Evolutionary conservation across 2,113 vertebrate species (phyloP).

Genomic region (Artemisiospiza belli): DNA sequence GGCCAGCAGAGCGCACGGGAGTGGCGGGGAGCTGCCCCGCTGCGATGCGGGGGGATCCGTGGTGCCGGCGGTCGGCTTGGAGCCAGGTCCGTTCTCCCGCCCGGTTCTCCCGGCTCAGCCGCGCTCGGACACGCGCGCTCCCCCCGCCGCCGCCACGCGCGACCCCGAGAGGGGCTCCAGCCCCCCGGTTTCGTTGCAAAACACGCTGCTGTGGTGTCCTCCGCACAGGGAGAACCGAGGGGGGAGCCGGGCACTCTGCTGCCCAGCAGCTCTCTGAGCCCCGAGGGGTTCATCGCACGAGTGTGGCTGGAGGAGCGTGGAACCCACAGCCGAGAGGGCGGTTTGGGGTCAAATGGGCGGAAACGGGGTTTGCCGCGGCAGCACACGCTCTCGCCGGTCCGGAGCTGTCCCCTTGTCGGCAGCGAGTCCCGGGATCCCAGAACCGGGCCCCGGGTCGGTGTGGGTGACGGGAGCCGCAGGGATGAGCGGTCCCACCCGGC

Average conservation of each 20-base stretch:
- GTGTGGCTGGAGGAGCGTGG: background rate
- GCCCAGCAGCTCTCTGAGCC: background rate
- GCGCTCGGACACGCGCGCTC: background rate
- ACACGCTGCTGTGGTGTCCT: background rate
- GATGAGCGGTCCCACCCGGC: background rate
- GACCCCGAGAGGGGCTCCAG: background rate
- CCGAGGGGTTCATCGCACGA: background rate
- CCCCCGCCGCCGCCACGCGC: background rate
- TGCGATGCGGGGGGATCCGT: background rate
- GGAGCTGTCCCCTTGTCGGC: background rate
- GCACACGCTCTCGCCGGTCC: background rate
- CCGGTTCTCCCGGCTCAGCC: background rate
- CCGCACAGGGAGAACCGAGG: background rate
- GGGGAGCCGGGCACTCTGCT: background rate
- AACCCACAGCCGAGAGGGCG: background rate
- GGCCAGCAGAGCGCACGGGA: background rate
- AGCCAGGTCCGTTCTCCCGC: background rate
- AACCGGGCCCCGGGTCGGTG: background rate
- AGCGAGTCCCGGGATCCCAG: background rate
- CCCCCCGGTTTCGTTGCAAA: slow-evolving; percentile 29
- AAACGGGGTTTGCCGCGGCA: background rate
- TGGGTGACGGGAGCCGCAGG: too few species aligned
- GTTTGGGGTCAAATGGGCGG: background rate
- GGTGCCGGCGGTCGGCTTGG: background rate
- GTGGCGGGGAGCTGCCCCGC: background rate